A percentile compares a stretch with the other conserved stretches of the same genome.
Evolutionary conservation across 37 sponge, comb jelly and placozoan species (phyloP).

Genomic region (Aplysina aerophoba): DNA sequence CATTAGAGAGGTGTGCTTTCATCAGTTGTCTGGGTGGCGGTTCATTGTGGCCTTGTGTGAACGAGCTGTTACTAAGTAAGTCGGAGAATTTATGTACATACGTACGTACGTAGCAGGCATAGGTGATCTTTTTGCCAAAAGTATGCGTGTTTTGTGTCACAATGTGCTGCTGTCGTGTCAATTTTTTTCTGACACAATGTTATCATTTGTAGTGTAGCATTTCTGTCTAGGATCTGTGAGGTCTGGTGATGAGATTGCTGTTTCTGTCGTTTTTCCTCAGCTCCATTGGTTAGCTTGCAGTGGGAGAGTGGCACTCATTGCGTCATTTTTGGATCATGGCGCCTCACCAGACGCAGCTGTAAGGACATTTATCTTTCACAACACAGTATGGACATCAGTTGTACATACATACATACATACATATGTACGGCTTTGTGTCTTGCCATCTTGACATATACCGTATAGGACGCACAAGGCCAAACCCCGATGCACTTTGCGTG

Average conservation of each 20-base stretch:
- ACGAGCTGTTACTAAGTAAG: no score
- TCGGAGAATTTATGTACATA: no score
- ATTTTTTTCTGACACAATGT: no score
- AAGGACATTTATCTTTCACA: conserved; percentile 28
- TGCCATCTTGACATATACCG: neutral
- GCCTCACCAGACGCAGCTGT: conserved; percentile 81
- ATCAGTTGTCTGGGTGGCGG: no score
- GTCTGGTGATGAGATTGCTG: neutral
- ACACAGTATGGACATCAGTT: no score
- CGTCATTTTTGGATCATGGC: conserved; percentile 70
- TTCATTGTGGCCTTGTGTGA: no score
- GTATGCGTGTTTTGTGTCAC: no score
- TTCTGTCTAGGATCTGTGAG: neutral
- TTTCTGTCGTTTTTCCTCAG: conserved; percentile 29
- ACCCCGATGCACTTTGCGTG: conserved; percentile 89
- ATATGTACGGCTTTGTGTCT: neutral
- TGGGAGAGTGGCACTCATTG: conserved; percentile 85
- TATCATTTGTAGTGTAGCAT: no score
- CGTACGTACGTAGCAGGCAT: no score
- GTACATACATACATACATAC: neutral
- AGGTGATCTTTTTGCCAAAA: no score
- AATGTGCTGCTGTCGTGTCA: no score
- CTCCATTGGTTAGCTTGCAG: conserved; percentile 96
- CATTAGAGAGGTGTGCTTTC: no score
- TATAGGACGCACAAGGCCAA: conserved; percentile 85